phyloP scores from a whole-genome alignment of 1,140 invertebrate genomes.

The Brachionus rotundiformis region DNA sequence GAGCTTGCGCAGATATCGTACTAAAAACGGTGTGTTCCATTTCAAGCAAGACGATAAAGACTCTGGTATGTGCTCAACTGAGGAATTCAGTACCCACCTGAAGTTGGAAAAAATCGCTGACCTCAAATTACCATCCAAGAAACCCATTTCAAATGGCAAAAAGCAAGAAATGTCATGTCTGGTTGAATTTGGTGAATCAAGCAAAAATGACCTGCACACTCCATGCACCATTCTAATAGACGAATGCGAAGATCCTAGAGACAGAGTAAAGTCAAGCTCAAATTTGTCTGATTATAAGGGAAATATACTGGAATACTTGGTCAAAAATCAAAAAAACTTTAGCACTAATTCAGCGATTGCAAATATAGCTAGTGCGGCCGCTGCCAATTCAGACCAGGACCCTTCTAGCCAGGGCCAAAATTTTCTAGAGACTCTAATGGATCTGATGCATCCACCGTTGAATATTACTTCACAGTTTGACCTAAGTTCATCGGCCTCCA shows the following conservation, averaged over 20 bases:
- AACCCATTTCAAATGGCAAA: background rate
- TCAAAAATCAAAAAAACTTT: slow-evolving; percentile 35
- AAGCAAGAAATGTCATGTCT: background rate
- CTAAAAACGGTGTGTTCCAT: background rate
- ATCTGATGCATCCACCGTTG: background rate
- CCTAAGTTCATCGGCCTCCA: slow-evolving; percentile 4
- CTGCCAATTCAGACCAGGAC: background rate
- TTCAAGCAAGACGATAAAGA: background rate
- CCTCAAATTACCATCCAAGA: background rate
- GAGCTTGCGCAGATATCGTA: background rate
- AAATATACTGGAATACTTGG: slow-evolving; percentile 24
- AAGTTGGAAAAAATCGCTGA: background rate
- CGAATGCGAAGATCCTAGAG: background rate
- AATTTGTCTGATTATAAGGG: background rate
- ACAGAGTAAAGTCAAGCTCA: background rate
- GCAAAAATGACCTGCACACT: background rate
- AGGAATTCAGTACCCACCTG: background rate
- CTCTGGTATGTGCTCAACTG: background rate
- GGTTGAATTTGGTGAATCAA: slow-evolving; percentile 13
- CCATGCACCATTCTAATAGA: background rate
- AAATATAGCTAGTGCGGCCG: background rate
- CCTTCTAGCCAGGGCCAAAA: background rate
- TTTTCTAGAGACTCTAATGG: slow-evolving; percentile 6
- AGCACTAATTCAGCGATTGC: background rate
- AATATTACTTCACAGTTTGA: slow-evolving; percentile 20